Evolutionary conservation across 35 echinoderm and acorn worm species (phyloP).

Genomic region (Amphiura filiformis): DNA sequence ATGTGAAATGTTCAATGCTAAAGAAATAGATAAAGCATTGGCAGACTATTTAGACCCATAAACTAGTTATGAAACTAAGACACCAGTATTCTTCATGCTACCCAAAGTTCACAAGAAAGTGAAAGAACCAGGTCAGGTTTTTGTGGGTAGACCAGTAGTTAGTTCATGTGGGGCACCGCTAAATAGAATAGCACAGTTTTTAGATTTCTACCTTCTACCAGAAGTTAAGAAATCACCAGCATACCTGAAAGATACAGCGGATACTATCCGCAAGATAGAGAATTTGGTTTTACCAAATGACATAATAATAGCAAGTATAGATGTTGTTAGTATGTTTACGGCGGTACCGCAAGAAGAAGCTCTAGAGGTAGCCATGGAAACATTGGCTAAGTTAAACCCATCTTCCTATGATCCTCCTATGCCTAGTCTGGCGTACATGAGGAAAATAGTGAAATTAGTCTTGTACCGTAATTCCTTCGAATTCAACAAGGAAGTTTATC

Average conservation of each 20-base stretch:
- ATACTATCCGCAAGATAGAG: neutral
- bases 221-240: neutral
- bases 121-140: neutral
- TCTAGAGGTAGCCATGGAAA: neutral
- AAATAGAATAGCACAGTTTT: neutral
- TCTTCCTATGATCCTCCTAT: neutral
- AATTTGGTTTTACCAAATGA: neutral
- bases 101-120: neutral
- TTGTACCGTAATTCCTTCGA: neutral
- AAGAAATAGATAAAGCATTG: neutral
- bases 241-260: neutral
- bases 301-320: neutral
- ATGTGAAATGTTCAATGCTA: neutral
- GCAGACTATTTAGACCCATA: neutral
- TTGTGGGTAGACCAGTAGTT: neutral
- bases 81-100: slow-evolving; percentile 1
- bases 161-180: neutral
- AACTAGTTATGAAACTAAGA: neutral
- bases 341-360: slow-evolving; percentile 1
- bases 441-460: neutral
- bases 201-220: slow-evolving; percentile 3
- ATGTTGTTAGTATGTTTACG: neutral
- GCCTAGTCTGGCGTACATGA: neutral
- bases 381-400: neutral
- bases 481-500: neutral